Base-by-base conservation (phyloP, 2,888 invertebrate species). In the Drosophila barbarae region DNA sequence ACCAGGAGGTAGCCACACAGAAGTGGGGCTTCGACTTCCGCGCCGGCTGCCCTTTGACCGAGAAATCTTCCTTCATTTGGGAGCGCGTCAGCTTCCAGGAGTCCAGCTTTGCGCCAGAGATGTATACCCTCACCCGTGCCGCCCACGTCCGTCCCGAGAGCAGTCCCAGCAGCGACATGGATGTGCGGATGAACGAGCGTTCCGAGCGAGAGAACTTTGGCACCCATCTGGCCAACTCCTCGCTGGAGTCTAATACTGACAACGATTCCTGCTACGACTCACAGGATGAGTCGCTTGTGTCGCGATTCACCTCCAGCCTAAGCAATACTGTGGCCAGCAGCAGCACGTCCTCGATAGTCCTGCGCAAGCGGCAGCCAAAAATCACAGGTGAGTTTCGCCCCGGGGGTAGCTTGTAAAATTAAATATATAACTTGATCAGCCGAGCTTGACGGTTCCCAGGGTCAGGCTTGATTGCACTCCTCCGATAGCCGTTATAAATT, bases 1-100 rank as follows among this genome's bases (percentile, higher is more conserved):
- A 87, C 50, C 89, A 88, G 73, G 86, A 88, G 90, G 93, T 92
- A 91, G 95, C 94, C 92, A 94, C 94, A 28, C 84, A 86, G 67
- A 89, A 87, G 69, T 90, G 90, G 89, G 89, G 89, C 15, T 90
- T 89, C 61, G 89, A 90, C 76, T 90, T 90, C 69, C 88, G 88
- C 26, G 79, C 69, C 26, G 90, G 89, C 34, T 76, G 78, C 30
- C 90, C 90, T 3, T 69, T 89, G 32, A 28, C 61, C n/a, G 58
- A 69, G 3, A 87, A 80, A 50, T 79, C 87, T 46, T 84, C 86
- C 36, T 90, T 73, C 65, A 84, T 86, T 18, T 90, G 90, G 90
- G 89, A 89, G 64, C 88, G 87, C 46, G 89, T 90, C 8, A 78
- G 88, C 28, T 78, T 79, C 10, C 80, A 87, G 50, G 89, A 89